Conservation (phyloP, 2,888 invertebrate genomes). For the Drosophila engyochracea region DNA sequence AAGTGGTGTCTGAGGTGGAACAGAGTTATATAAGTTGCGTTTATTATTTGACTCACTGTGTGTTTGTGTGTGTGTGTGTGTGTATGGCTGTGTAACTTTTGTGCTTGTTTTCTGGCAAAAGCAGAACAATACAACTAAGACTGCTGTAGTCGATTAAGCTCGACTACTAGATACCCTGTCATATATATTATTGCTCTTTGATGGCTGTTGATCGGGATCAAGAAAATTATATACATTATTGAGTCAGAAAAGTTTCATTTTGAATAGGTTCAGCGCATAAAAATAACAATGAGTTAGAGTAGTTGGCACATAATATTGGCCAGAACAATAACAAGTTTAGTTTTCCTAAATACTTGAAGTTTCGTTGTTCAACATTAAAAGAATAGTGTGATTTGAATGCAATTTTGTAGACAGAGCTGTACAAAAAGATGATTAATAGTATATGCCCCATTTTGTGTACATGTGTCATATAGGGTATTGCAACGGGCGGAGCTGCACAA, state of each 20-base stretch:
- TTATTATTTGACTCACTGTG: constrained; percentile 63
- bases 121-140: constrained; percentile 18
- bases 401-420: background rate
- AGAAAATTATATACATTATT: background rate
- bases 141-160: background rate
- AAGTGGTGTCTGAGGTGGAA: constrained; percentile 21
- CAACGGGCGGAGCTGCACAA: constrained; percentile 58
- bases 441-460: too few relatives aligned
- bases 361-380: background rate
- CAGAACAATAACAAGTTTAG: background rate
- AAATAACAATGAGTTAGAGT: too few relatives aligned
- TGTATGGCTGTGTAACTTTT: constrained; percentile 59
- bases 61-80: constrained; percentile 11
- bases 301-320: background rate
- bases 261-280: too few relatives aligned
- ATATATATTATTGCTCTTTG: background rate
- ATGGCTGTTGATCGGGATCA: too few relatives aligned
- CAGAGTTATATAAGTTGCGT: constrained; percentile 78
- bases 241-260: background rate
- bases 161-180: background rate
- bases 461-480: constrained; percentile 27
- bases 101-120: constrained; percentile 67
- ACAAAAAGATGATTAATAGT: background rate
- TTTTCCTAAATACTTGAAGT: background rate
- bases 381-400: background rate